These are phyloP conservation scores for Corythornis vintsioides DNA, from an alignment of 2,113 vertebrate species.

Conservation along the genomic window DNA sequence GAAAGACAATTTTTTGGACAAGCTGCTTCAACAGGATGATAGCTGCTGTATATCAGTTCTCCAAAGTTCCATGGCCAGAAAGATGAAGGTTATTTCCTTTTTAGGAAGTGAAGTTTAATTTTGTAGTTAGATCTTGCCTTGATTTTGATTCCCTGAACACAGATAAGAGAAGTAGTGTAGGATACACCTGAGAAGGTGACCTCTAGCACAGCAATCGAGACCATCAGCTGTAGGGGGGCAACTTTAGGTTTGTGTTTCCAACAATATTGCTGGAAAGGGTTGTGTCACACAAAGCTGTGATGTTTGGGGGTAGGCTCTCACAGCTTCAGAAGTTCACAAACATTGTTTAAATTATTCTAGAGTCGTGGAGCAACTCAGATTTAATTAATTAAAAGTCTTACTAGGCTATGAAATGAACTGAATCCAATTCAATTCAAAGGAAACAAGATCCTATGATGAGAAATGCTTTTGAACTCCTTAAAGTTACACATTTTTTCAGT, in stretches of 20 bases:
- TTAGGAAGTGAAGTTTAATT: background rate
- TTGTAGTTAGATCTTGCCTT: background rate
- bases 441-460: background rate
- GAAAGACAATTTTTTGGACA: background rate
- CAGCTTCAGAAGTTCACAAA: background rate
- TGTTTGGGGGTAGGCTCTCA: background rate
- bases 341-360: background rate
- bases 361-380: background rate
- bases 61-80: background rate
- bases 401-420: background rate
- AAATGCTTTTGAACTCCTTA: background rate
- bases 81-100: background rate
- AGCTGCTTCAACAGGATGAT: background rate
- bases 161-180: background rate
- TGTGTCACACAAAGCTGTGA: background rate
- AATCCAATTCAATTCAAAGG: background rate
- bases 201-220: background rate
- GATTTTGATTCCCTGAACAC: background rate
- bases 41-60: background rate
- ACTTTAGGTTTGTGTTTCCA: background rate
- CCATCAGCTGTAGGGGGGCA: background rate
- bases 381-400: constrained; percentile 16
- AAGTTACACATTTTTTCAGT: background rate
- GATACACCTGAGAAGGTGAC: accelerated
- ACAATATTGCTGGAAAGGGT: background rate